Conservation (phyloP, 2,888 invertebrate species). For the Scaptomyza reducta region DNA sequence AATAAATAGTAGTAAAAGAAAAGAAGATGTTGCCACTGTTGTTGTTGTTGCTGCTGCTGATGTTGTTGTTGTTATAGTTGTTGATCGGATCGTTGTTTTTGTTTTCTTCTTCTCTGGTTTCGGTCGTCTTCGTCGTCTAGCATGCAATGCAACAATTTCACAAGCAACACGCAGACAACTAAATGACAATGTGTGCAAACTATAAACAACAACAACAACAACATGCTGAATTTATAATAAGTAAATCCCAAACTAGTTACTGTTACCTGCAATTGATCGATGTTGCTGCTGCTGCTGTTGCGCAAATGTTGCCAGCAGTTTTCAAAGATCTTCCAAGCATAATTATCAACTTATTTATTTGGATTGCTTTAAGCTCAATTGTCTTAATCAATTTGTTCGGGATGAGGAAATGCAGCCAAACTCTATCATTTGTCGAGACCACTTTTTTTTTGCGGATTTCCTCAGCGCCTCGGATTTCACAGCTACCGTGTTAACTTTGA, state of each 20-base stretch:
- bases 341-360: constrained; percentile 77
- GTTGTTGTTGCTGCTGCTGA: constrained; percentile 40
- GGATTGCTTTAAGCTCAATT: constrained; percentile 58
- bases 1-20: constrained; percentile 71
- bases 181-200: constrained; percentile 77
- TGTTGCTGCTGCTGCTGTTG: constrained; percentile 54
- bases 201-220: constrained; percentile 36
- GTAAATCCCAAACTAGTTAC: constrained; percentile 46
- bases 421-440: constrained; percentile 55
- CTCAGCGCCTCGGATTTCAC: constrained; percentile 70
- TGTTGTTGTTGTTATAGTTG: constrained; percentile 33
- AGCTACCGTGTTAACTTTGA: constrained; percentile 78
- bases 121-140: constrained; percentile 48
- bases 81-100: constrained; percentile 53
- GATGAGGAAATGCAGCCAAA: constrained; percentile 67
- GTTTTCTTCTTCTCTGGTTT: constrained; percentile 28
- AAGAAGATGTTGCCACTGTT: constrained; percentile 72
- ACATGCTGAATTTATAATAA: constrained; percentile 65
- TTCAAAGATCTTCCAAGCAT: constrained; percentile 56
- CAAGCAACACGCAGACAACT: constrained; percentile 77
- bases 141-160: constrained; percentile 78
- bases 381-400: constrained; percentile 77
- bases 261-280: constrained; percentile 55
- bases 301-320: constrained; percentile 57
- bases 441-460: constrained; percentile 55